Percentiles rank a stretch among this genome's conserved stretches.
Evolutionary conservation across 35 echinoderm and acorn worm species (phyloP).

Genomic region (Stichopus chloronotus): DNA sequence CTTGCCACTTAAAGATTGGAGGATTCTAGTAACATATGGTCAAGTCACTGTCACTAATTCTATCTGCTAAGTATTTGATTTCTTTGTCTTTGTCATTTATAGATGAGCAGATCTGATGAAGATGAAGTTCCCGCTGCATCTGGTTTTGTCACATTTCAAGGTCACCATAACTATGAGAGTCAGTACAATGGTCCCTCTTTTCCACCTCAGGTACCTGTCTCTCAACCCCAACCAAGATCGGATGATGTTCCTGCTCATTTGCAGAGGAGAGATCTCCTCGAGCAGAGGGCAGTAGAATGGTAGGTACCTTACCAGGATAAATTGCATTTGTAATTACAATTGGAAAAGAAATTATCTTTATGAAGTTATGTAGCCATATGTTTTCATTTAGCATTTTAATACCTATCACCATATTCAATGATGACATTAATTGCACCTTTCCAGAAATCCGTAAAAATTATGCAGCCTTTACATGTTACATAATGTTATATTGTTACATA

Average conservation of each 20-base stretch:
- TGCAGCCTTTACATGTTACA: no score
- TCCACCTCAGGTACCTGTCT: conserved; percentile 55
- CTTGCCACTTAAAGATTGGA: no score
- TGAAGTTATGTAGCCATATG: neutral
- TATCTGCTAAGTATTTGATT: neutral
- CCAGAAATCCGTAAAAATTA: no score
- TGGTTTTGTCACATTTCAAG: conserved; percentile 73
- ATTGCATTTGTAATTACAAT: neutral
- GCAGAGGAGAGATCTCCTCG: conserved; percentile 68
- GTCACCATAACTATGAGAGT: conserved; percentile 23
- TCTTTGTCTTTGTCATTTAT: neutral
- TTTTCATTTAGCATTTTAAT: no score
- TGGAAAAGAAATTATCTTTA: neutral
- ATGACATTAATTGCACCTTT: no score
- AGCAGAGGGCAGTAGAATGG: conserved; percentile 87
- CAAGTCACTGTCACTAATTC: neutral
- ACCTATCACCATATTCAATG: no score
- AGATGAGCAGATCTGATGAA: conserved; percentile 28
- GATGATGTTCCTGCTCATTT: conserved; percentile 73
- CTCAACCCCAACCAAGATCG: conserved; percentile 23
- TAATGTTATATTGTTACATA: no score
- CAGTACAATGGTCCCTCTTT: conserved; percentile 90
- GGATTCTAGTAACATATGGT: no score
- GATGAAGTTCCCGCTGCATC: conserved; percentile 62
- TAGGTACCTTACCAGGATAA: conserved; percentile 14